Conservation (phyloP, 2,888 invertebrate genomes). For the Athalia cordata region DNA sequence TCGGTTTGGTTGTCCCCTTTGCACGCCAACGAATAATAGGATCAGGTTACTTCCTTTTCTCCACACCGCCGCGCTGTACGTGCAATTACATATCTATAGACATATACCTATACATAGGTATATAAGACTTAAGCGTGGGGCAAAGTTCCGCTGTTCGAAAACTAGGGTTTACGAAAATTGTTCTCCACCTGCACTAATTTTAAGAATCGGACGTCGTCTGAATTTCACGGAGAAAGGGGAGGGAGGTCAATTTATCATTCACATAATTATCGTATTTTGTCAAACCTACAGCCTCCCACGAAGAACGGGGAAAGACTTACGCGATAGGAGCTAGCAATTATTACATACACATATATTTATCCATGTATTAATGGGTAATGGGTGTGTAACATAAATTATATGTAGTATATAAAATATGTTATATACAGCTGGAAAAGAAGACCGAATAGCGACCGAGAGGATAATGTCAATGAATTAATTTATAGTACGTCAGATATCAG, state of each 20-base stretch:
- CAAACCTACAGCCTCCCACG: not conserved
- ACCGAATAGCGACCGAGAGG: no score
- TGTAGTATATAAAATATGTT: no score
- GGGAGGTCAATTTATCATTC: conserved; percentile 17
- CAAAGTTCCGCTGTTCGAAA: conserved; percentile 17
- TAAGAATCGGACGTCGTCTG: conserved; percentile 10
- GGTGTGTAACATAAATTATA: no score
- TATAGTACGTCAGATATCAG: no score
- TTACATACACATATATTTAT: not conserved
- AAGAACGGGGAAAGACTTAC: not conserved
- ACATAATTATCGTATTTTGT: conserved; percentile 35
- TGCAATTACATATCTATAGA: no score
- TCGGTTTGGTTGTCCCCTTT: conserved; percentile 11
- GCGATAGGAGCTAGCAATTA: not conserved
- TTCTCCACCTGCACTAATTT: not conserved
- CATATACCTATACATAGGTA: no score
- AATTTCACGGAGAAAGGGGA: not conserved
- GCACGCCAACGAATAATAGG: conserved; percentile 31
- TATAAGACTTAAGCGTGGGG: not conserved
- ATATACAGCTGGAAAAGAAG: no score
- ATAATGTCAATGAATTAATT: no score
- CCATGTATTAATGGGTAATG: no score
- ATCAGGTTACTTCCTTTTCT: conserved; percentile 29
- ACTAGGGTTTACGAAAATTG: not conserved
- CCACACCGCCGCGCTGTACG: no score